Base-by-base conservation (phyloP, 2,888 invertebrate species). In the Ophion ventricosus region DNA sequence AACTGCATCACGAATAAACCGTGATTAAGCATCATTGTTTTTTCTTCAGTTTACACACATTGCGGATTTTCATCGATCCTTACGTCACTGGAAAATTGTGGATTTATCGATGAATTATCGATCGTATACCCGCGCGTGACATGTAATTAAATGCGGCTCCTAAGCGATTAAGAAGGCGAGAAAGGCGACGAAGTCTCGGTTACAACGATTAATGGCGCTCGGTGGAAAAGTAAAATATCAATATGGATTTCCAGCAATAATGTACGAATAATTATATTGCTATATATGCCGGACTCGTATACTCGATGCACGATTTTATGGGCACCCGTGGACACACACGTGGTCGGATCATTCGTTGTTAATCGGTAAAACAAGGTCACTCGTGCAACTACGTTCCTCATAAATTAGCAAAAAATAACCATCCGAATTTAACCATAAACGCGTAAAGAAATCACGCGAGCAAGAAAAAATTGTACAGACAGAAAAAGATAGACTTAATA, bases 181-280 rank as follows among this genome's bases (percentile, higher is more conserved):
- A 77, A 56, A 70, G 14, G 17, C 29, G 61, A 64, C 1, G n/a
- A 70, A n/a, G 43, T n/a, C 35, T 70, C 14, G 25, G 11, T 10
- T 49, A 26, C 7, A 14, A 26, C 61, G 74, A 73, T 59, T 23
- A 29, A 73, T 25, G 43, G 20, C 43, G 59, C 40, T 76, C 57
- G 59, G 29, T 17, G 40, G 61, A 73, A 77, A 76, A 40, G 49
- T 59, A 35, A 76, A 83, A 67, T 77, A 80, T 80, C n/a, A 72
- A 77, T 80, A 80, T 83, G 66, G 40, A 83, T 83, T 70, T 79
- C 79, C 35, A 20, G 11, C 56, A 35, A 83, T 49, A 61, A 72
- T 56, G 70, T 43, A 56, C 26, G 67, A 20, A 29, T 66, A 80
- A 80, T 83, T 80, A 80, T 76, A 80, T 76, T 26, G 29, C 29